A percentile compares a stretch with the other conserved stretches of the same genome.
phyloP scores from a whole-genome alignment of 2,113 vertebrate genomes.

The Probosciger aterrimus region DNA sequence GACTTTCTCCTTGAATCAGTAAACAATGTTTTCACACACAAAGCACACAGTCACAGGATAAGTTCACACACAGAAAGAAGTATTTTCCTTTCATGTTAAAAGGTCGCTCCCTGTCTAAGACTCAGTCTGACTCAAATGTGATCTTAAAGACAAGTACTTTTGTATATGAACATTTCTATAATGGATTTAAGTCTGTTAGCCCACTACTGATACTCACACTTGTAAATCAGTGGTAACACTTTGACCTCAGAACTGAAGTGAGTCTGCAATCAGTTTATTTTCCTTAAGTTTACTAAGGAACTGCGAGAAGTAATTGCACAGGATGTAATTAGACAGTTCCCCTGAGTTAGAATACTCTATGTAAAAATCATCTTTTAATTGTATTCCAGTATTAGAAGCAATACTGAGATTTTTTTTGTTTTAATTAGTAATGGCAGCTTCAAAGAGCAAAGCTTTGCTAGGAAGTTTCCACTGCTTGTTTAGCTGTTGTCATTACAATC shows the following conservation, averaged over 20 bases:
- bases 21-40: not conserved
- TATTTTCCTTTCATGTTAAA: not conserved
- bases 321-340: not conserved
- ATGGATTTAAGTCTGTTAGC: not conserved
- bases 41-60: not conserved
- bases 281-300: not conserved
- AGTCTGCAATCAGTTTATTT: not conserved
- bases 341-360: not conserved
- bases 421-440: not conserved
- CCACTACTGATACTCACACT: not conserved
- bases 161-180: not conserved
- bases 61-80: not conserved
- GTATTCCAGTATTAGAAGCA: not conserved
- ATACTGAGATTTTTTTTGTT: not conserved
- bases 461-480: not conserved
- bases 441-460: not conserved
- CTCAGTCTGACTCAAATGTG: not conserved
- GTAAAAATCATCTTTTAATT: not conserved
- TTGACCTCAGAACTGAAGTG: not conserved
- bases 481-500: not conserved
- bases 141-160: not conserved
- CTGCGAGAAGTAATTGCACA: not conserved
- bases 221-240: not conserved
- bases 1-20: conserved; percentile 32
- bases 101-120: not conserved